A percentile compares a stretch with the other conserved stretches of the same genome.
phyloP scores from a whole-genome alignment of 2,797 vertebrate genomes.

The Okamejei kenojei region DNA sequence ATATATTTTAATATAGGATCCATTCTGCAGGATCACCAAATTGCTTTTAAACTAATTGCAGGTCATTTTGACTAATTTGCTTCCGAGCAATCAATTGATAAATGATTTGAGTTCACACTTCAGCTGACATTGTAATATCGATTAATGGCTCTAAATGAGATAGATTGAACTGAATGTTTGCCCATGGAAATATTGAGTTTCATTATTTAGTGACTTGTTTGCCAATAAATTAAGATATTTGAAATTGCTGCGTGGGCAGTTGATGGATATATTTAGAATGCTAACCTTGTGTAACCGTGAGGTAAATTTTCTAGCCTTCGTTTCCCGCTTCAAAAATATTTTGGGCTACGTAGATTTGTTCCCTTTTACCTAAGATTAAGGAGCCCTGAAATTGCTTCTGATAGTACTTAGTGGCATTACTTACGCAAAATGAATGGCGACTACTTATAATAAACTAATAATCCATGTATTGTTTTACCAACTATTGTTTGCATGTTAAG shows the following conservation, averaged over 20 bases:
- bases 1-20: not conserved
- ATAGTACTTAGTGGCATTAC: not conserved
- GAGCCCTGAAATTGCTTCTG: not conserved
- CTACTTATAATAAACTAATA: not conserved
- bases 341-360: not conserved
- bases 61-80: constrained; percentile 15
- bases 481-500: not conserved
- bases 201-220: not conserved
- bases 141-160: constrained; percentile 17
- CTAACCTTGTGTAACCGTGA: not conserved
- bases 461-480: not conserved
- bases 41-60: not conserved
- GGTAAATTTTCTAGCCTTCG: not conserved
- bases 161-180: not conserved
- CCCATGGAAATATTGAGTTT: constrained; percentile 3
- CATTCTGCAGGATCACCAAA: not conserved
- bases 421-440: not conserved
- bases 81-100: constrained; percentile 13
- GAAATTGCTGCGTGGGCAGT: not conserved
- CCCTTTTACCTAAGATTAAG: not conserved
- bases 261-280: not conserved
- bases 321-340: not conserved
- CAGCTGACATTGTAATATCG: not conserved
- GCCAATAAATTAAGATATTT: not conserved
- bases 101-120: not conserved